phyloP scores from a whole-genome alignment of 2,888 invertebrate species.

The Drosophila falleni region DNA sequence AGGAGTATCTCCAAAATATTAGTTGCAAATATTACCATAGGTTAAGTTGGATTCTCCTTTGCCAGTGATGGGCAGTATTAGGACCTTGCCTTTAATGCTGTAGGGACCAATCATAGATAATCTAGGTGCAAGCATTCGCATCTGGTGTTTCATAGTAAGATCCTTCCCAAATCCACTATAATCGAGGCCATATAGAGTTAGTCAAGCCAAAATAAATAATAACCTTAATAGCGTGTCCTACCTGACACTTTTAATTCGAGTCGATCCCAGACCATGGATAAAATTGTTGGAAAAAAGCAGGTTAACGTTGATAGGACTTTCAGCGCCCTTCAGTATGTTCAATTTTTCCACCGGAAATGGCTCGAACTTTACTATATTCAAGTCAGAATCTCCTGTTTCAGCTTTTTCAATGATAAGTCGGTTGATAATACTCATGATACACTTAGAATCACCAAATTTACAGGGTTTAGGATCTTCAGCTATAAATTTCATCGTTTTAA shows the following conservation, averaged over 20 bases:
- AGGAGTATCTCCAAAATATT: background rate
- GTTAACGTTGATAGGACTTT: constrained; percentile 6
- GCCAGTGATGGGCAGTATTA: constrained; percentile 15
- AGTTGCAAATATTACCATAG: background rate
- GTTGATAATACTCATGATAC: constrained; percentile 29
- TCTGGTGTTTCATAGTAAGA: constrained; percentile 3
- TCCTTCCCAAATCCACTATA: constrained; percentile 18
- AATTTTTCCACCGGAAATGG: background rate
- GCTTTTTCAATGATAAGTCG: constrained; percentile 38
- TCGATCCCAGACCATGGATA: background rate
- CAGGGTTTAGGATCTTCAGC: constrained; percentile 4
- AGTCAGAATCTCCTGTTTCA: background rate
- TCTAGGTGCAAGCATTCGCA: background rate
- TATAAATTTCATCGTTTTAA: too few species aligned
- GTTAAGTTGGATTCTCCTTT: constrained; percentile 7
- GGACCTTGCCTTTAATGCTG: constrained; percentile 10
- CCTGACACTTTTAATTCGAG: background rate
- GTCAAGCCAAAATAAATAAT: background rate
- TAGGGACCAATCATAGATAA: constrained; percentile 10
- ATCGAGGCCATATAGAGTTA: background rate
- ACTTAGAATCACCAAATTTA: constrained; percentile 53
- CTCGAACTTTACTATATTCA: background rate
- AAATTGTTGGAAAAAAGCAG: background rate
- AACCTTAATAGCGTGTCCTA: background rate
- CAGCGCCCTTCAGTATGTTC: background rate